A percentile compares a stretch with the other conserved stretches of the same genome.
Conservation (phyloP, 2,113 vertebrate species). For the Accipiter cooperii region DNA sequence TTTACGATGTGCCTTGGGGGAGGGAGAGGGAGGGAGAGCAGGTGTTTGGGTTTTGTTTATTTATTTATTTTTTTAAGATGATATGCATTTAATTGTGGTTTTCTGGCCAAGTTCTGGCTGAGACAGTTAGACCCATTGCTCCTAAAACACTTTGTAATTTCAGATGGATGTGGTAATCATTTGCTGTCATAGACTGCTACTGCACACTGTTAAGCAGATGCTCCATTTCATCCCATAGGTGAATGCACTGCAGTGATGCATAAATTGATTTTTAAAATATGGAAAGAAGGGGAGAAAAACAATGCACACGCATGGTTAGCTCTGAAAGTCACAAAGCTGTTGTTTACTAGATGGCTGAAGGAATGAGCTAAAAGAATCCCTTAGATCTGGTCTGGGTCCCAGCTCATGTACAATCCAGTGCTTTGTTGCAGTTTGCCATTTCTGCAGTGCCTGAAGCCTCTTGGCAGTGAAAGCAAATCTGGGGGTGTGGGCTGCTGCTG, state of each 20-base stretch:
- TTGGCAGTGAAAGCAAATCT: not conserved
- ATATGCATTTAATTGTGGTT: not conserved
- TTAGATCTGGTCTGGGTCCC: not conserved
- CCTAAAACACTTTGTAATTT: not conserved
- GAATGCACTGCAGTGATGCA: not conserved
- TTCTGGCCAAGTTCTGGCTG: not conserved
- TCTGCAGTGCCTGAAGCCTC: not conserved
- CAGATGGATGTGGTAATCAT: not conserved
- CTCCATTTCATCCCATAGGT: not conserved
- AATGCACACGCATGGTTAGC: not conserved
- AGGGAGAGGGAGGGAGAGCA: not conserved
- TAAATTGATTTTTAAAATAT: slow-evolving; percentile 2
- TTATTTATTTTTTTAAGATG: not conserved
- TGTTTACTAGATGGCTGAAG: not conserved
- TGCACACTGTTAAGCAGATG: not conserved
- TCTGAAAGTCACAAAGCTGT: not conserved
- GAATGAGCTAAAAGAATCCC: not conserved
- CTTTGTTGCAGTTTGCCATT: not conserved
- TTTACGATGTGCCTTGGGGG: not conserved
- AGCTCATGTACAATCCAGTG: not conserved
- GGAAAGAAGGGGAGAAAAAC: not conserved
- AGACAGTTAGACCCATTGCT: not conserved
- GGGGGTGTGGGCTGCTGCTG: not conserved
- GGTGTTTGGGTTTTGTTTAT: not conserved
- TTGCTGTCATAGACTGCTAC: not conserved